Evolutionary conservation across 2,113 vertebrate species (phyloP), one percentile per base, ranked within the genome.

Genomic region (Cercocebus atys): DNA sequence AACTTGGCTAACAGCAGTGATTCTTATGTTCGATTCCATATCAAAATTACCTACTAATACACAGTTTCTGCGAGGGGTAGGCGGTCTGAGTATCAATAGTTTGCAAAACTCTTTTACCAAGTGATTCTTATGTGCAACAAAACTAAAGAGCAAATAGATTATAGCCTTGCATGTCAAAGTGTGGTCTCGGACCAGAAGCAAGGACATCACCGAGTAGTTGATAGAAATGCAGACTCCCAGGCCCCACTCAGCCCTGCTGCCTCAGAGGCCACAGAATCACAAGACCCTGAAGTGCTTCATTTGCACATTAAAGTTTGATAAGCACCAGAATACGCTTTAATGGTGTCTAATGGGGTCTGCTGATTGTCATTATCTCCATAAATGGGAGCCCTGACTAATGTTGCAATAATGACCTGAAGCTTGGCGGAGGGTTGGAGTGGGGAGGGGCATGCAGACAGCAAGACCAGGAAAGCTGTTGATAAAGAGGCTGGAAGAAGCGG

Each of bases 231-330:
- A 78, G 43, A 64, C 10, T 45, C n/a, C 85, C 32, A 70, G 55
- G 83, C 32, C 20, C 5, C 0, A 0, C 57, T 59, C 68, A 30
- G 57, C 12, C 78, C 59, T 30, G 22, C 20, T 18, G n/a, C 50
- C 32, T 68, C 20, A 8, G 75, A 23, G 18, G 8, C 30, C 6
- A 11, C 23, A 5, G 88, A 79, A 12, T 73, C 92, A 47, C 45
- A 23, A 25, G 23, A 18, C n/a, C 57, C 9, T 92, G 45, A 43
- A 38, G 61, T 47, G 55, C 22, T 88, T 85, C 91, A 45, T 68
- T 40, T 81, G 70, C 70, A 80, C 47, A 61, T 90, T 84, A 85
- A 85, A 66, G n/a, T 88, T n/a, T 64, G 66, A 35, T 59, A 75
- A 88, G 82, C 18, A 38, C n/a, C 18, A 14, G 8, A 35, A 81